Percentiles rank a stretch among this genome's conserved stretches.
Conservation (phyloP, 1,140 invertebrate genomes). For the Hyles vespertilio region DNA sequence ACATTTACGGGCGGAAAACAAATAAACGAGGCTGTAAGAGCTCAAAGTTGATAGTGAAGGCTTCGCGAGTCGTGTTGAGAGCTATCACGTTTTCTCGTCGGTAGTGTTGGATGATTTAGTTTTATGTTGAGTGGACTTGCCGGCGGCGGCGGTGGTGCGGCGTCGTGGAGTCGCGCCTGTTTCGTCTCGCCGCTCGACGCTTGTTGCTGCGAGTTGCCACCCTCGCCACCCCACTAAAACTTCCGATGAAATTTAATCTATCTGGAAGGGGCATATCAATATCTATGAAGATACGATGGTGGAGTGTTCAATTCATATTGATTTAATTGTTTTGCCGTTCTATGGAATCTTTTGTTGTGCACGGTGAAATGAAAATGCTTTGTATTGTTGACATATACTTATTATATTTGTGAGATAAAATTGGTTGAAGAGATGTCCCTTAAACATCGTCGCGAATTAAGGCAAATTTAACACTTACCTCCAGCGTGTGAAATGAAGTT, state of each 20-base stretch:
- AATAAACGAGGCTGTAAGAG: constrained; percentile 10
- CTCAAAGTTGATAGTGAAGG: constrained; percentile 27
- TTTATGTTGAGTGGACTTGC: constrained; percentile 49
- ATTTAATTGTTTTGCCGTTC: too few species aligned
- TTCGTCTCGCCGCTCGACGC: constrained; percentile 42
- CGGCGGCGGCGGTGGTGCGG: constrained; percentile 17
- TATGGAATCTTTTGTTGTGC: too few species aligned
- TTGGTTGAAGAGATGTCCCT: too few species aligned
- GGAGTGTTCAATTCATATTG: too few species aligned
- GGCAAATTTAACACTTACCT: too few species aligned
- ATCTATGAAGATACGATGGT: constrained; percentile 6
- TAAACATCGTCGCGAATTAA: too few species aligned
- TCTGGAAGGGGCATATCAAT: constrained; percentile 17
- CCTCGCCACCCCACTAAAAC: constrained; percentile 14
- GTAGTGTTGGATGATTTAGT: constrained; percentile 40
- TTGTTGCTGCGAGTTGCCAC: constrained; percentile 31
- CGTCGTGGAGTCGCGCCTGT: constrained; percentile 52
- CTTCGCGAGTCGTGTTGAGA: constrained; percentile 29
- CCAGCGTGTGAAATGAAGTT: background rate
- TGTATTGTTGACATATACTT: background rate
- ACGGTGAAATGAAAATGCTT: background rate
- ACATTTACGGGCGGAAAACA: background rate
- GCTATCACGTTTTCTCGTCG: constrained; percentile 35
- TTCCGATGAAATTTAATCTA: constrained; percentile 25
- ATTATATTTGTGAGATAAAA: too few species aligned